A percentile compares a stretch with the other conserved stretches of the same genome.
Conservation (phyloP, 2,888 invertebrate genomes). For the Ditula angustiorana region DNA sequence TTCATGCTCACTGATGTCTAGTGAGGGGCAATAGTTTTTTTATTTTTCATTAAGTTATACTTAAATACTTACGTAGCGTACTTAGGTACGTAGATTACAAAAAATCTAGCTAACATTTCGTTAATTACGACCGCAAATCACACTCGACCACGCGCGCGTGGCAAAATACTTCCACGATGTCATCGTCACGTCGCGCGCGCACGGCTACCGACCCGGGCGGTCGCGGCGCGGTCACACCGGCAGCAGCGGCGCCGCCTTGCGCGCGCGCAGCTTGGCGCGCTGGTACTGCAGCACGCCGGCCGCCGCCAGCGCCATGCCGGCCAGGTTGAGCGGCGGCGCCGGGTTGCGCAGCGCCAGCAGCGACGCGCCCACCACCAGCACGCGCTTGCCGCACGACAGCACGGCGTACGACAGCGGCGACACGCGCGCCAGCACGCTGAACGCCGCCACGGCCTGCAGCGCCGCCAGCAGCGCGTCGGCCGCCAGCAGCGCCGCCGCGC, state of each 20-base stretch:
- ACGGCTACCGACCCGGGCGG: no score
- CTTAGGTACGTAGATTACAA: no score
- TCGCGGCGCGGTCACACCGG: slow-evolving; percentile 56
- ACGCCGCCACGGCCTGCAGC: slow-evolving; percentile 97
- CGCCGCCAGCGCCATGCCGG: slow-evolving; percentile 96
- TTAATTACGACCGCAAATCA: no score
- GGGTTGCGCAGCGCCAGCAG: slow-evolving; percentile 95
- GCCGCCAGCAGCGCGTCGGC: slow-evolving; percentile 95
- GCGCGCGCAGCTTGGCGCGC: slow-evolving; percentile 63
- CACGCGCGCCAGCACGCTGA: slow-evolving; percentile 95
- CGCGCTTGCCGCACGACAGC: slow-evolving; percentile 97
- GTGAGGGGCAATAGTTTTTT: no score
- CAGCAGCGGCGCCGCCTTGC: slow-evolving; percentile 49
- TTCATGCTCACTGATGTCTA: no score
- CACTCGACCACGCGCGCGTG: no score
- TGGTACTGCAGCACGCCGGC: slow-evolving; percentile 96
- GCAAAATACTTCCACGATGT: no score
- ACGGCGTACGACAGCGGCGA: slow-evolving; percentile 98
- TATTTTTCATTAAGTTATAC: no score
- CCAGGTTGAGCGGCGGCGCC: slow-evolving; percentile 93
- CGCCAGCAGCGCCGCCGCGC: slow-evolving; percentile 58
- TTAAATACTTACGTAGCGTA: no score
- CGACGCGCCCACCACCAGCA: slow-evolving; percentile 95
- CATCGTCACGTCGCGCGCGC: no score
- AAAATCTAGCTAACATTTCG: no score